A percentile compares a stretch with the other conserved stretches of the same genome.
These are phyloP conservation scores for Chrysochloris asiatica DNA, from an alignment of 2,113 vertebrate genomes.

Conservation along the genomic window DNA sequence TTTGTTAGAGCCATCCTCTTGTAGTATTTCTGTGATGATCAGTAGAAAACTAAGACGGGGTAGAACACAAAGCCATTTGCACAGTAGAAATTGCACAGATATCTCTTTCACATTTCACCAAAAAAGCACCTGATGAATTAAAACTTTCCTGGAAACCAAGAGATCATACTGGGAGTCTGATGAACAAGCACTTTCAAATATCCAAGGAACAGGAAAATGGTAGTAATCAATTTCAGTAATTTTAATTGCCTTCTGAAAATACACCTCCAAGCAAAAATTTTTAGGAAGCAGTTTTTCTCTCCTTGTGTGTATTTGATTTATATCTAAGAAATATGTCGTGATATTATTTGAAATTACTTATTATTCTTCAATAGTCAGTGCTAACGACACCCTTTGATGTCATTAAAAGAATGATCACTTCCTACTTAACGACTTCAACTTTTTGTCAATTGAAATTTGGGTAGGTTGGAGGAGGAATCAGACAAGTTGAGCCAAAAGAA, in stretches of 20 bases:
- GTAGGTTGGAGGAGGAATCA: slow-evolving; percentile 11
- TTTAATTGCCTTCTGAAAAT: slow-evolving; percentile 31
- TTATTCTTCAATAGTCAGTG: slow-evolving; percentile 52
- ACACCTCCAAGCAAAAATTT: slow-evolving; percentile 28
- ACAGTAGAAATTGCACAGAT: slow-evolving; percentile 42
- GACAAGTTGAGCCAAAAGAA: slow-evolving; percentile 36
- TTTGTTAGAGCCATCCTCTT: too few species aligned
- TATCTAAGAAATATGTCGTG: slow-evolving; percentile 50
- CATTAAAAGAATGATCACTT: slow-evolving; percentile 64
- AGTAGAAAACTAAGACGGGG: too few species aligned
- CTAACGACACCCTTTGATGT: slow-evolving; percentile 32
- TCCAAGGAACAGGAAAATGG: neutral
- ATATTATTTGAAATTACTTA: slow-evolving; percentile 63
- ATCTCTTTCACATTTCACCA: slow-evolving; percentile 28
- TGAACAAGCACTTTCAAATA: slow-evolving; percentile 31
- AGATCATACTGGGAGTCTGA: neutral
- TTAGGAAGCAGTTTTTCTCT: slow-evolving; percentile 38
- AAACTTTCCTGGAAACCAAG: slow-evolving; percentile 35
- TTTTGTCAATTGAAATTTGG: slow-evolving; percentile 65
- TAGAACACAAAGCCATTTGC: neutral
- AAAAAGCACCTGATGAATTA: slow-evolving; percentile 40
- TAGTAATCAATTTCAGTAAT: neutral
- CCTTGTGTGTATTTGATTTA: slow-evolving; percentile 42
- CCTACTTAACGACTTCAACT: slow-evolving; percentile 53
- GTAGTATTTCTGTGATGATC: too few species aligned